Evolutionary conservation across 2,888 invertebrate species (phyloP), one percentile per base, ranked within the genome.

Genomic region (Eupithecia subfuscata): DNA sequence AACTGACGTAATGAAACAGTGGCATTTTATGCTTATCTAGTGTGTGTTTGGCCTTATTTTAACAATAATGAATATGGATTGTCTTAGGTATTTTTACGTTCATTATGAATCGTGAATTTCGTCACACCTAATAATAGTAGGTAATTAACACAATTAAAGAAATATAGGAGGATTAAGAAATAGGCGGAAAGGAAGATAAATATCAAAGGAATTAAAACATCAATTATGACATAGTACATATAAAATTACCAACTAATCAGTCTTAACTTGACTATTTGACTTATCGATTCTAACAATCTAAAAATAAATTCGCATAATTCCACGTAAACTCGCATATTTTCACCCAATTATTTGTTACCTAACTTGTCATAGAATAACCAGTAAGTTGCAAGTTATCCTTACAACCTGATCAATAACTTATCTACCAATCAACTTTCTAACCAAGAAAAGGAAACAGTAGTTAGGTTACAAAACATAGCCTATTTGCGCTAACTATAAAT

Each of bases 381-480:
- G 25, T 25, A 25, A 25, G 25, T 60, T 25, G 40, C 25, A 74
- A 45, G 63, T n/a, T 11, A 65, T 67, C 65, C 48, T 25, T 70
- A 43, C 56, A 60, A 52, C 77, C 68, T 73, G 77, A 71, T 77
- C 73, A 69, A 75, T 75, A 75, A 73, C 52, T 75, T 70, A 67
- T 69, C 76, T 40, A 69, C 67, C 52, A 73, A 77, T 77, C 77
- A 77, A 77, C 77, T 77, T 77, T 77, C 77, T 70, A 75, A 73
- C 73, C 75, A 73, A 73, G 67, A 40, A 75, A 75, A 77, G 77
- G 77, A 77, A 77, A 77, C 75, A 77, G 77, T 75, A 69, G 70
- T 77, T 74, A 72, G 52, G 73, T 75, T 77, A 75, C 77, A 77
- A 77, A 75, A 77, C 60, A 76, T 67, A 73, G 72, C 56, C 75